A percentile compares a stretch with the other conserved stretches of the same genome.
Evolutionary conservation across 2,113 vertebrate species (phyloP).

Genomic region (Phaetusa simplex): DNA sequence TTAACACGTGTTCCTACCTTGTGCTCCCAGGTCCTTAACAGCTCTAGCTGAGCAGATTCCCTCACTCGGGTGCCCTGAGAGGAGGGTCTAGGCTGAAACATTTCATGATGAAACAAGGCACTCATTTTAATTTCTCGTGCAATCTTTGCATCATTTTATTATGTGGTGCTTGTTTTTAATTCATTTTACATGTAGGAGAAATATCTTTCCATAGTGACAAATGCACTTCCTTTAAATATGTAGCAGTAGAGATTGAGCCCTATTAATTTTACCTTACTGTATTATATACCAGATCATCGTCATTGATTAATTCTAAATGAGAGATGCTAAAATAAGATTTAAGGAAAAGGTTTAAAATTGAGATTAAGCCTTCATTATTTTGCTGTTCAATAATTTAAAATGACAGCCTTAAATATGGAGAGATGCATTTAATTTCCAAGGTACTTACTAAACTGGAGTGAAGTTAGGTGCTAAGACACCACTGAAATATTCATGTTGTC

Average conservation of each 20-base stretch:
- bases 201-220: not conserved
- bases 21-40: not conserved
- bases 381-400: slow-evolving; percentile 13
- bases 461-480: not conserved
- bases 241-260: not conserved
- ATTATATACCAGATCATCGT: not conserved
- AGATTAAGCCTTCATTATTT: slow-evolving; percentile 26
- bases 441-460: not conserved
- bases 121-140: not conserved
- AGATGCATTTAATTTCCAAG: not conserved
- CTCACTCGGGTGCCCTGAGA: not conserved
- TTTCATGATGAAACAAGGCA: not conserved
- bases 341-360: not conserved
- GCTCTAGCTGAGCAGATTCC: not conserved
- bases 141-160: not conserved
- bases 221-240: not conserved
- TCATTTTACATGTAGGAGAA: not conserved
- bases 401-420: not conserved
- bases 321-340: not conserved
- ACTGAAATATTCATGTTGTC: not conserved
- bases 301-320: slow-evolving; percentile 9
- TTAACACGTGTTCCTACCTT: not conserved
- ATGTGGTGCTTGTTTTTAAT: not conserved
- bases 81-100: not conserved
- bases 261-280: not conserved